Base-by-base conservation (phyloP, 2,797 vertebrate genomes). In the Bufotes viridis region DNA sequence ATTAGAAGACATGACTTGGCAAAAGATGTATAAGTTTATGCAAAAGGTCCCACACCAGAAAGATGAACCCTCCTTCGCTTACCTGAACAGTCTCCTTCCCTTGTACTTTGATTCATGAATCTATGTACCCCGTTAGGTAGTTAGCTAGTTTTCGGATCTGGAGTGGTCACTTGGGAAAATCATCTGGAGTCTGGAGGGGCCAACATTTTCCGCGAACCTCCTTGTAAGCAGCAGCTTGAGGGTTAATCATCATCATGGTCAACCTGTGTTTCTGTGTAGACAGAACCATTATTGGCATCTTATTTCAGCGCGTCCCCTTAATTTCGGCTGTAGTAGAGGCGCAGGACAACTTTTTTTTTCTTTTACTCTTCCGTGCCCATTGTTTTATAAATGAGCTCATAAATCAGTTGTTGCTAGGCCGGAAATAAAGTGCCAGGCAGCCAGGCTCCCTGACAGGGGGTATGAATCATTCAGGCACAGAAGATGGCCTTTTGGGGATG, bases 321-420 rank as follows among this genome's bases (percentile, higher is more conserved):
- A 84, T 88, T 88, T 58, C 84, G 89, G 7, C 67, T 69, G 79
- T 74, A 75, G 74, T 51, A 90, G 65, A 42, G 84, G 76, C 61
- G 0, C 55, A 80, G 78, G n/a, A 51, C 82, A 10, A 0, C 13
- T n/a, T 90, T 76, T 76, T 91, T n/a, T 58, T 88, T 14, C 17
- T 51, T 75, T 91, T 29, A 61, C 84, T 90, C 67, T 53, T 85
- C 29, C 51, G 82, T 60, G 86, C n/a, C 90, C 72, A 60, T 74
- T 89, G 78, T 92, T 90, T 84, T 84, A 90, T 89, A 93, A 92
- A 93, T 88, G 78, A 92, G 75, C 81, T 90, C 90, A 92, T 92
- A 91, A 91, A 92, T 93, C 90, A 90, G 69, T 65, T 76, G 61
- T 90, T 91, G 90, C 70, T 81, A 57, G 3, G 70, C 87, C 89